phyloP scores from a whole-genome alignment of 2,113 vertebrate species.

The Rhinogobius similis region DNA sequence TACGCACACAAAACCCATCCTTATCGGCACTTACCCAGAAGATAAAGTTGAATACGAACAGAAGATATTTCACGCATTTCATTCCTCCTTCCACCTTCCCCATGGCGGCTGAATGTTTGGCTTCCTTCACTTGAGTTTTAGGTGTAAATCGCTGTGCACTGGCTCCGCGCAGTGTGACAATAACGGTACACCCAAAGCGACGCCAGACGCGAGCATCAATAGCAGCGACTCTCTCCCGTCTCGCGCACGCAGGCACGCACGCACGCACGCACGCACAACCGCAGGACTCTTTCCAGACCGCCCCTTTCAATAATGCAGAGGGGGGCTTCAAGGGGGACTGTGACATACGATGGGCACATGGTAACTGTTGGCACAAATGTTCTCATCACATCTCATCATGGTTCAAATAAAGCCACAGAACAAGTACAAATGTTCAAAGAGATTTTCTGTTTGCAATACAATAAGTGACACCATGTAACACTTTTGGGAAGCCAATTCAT shows the following conservation, averaged over 20 bases:
- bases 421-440: not conserved
- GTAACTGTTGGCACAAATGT: slow-evolving; percentile 17
- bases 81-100: slow-evolving; percentile 86
- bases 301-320: slow-evolving; percentile 69
- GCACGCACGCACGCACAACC: slow-evolving; percentile 13
- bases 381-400: not conserved
- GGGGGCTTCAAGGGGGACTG: slow-evolving; percentile 40
- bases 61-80: slow-evolving; percentile 90
- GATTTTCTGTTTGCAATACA: not conserved
- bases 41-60: slow-evolving; percentile 91
- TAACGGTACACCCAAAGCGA: slow-evolving; percentile 28
- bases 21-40: slow-evolving; percentile 88
- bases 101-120: slow-evolving; percentile 67
- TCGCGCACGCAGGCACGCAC: not conserved
- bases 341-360: slow-evolving; percentile 42
- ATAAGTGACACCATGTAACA: not conserved
- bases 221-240: not conserved
- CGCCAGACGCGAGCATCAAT: slow-evolving; percentile 42
- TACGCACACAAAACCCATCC: slow-evolving; percentile 17
- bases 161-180: slow-evolving; percentile 33
- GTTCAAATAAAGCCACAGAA: not conserved
- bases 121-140: slow-evolving; percentile 1
- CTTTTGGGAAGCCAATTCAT: not conserved
- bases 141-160: slow-evolving; percentile 1
- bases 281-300: slow-evolving; percentile 74